Conservation (phyloP, 2,888 invertebrate genomes). For the Autographa gamma region DNA sequence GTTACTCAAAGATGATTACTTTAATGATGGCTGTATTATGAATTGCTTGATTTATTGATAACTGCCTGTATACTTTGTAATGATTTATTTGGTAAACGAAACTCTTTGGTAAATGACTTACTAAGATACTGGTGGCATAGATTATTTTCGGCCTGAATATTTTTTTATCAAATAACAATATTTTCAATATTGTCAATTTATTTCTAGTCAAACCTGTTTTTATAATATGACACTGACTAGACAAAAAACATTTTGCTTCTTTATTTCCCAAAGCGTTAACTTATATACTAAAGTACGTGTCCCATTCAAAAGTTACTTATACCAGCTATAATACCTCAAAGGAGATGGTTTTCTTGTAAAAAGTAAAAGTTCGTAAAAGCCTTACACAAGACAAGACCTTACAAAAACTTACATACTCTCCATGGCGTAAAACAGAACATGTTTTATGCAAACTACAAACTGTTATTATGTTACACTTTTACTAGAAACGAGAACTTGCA, state of each 20-base stretch:
- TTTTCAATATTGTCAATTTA: too few species aligned
- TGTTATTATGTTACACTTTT: slow-evolving; percentile 31
- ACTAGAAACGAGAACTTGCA: slow-evolving; percentile 46
- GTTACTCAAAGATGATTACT: slow-evolving; percentile 46
- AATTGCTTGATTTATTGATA: slow-evolving; percentile 46
- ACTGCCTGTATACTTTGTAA: slow-evolving; percentile 31
- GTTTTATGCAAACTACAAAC: slow-evolving; percentile 37
- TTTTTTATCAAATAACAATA: too few species aligned
- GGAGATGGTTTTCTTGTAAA: not conserved
- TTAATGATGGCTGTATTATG: slow-evolving; percentile 48
- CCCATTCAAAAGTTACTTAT: too few species aligned
- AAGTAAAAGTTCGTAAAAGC: not conserved
- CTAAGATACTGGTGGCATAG: not conserved
- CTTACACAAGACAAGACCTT: not conserved
- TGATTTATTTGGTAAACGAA: slow-evolving; percentile 8
- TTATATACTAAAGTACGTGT: too few species aligned
- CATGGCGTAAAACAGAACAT: slow-evolving; percentile 33
- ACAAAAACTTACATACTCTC: slow-evolving; percentile 2
- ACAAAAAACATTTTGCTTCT: too few species aligned
- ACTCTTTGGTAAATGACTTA: not conserved
- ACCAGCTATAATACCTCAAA: too few species aligned
- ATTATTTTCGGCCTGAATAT: not conserved
- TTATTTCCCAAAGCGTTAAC: too few species aligned
- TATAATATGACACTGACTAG: too few species aligned
- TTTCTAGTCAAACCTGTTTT: too few species aligned